Percentiles rank a stretch among this genome's conserved stretches.
Conservation (phyloP, 1,140 invertebrate species). For the Chrysomallon squamiferum region DNA sequence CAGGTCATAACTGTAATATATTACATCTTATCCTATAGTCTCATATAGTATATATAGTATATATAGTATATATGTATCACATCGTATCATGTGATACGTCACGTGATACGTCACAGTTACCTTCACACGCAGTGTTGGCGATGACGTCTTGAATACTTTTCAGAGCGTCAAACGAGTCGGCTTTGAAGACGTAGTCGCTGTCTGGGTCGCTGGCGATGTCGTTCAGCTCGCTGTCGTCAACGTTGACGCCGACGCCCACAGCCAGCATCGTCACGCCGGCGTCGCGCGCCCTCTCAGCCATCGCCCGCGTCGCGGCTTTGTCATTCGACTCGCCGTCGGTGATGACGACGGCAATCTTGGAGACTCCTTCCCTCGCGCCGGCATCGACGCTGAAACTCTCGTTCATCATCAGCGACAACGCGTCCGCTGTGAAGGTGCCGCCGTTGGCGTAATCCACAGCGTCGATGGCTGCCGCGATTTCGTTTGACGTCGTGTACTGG, state of each 20-base stretch:
- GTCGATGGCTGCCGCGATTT: constrained; percentile 31
- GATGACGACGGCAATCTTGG: constrained; percentile 33
- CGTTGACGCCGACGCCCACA: constrained; percentile 40
- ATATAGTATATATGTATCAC: too few relatives aligned
- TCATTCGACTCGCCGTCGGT: constrained; percentile 24
- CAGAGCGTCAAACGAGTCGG: constrained; percentile 47
- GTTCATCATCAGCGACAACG: constrained; percentile 5
- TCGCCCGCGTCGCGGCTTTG: constrained; percentile 5
- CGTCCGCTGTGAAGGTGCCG: constrained; percentile 20
- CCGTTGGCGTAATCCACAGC: constrained; percentile 32
- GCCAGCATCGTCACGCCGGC: constrained; percentile 41
- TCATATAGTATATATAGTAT: too few relatives aligned
- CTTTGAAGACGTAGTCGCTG: constrained; percentile 42
- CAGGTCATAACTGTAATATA: too few relatives aligned
- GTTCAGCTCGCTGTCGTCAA: constrained; percentile 31
- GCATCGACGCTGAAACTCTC: constrained; percentile 5
- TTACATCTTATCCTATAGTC: too few relatives aligned
- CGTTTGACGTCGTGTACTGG: constrained; percentile 19
- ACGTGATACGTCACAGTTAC: too few relatives aligned
- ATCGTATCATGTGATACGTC: too few relatives aligned
- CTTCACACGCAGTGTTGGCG: constrained; percentile 48
- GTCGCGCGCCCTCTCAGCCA: constrained; percentile 18
- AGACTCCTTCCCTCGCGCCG: constrained; percentile 11
- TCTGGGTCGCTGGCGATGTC: constrained; percentile 40
- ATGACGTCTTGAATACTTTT: constrained; percentile 39